Base-by-base conservation (phyloP, 2,888 invertebrate genomes). In the Microctonus aethiopoides region DNA sequence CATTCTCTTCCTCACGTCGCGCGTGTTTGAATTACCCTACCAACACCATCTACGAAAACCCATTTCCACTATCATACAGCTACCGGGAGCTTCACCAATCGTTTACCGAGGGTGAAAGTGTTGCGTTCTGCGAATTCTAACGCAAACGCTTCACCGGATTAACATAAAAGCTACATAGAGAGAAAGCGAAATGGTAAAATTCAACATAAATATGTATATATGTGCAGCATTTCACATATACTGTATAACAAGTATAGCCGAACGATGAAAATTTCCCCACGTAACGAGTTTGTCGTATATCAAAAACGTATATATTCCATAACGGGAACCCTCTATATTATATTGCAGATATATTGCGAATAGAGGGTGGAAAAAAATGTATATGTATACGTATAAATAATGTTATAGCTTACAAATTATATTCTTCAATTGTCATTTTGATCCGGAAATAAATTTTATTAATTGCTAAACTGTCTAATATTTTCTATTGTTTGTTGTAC, bases 121-220 rank as follows among this genome's bases (percentile, higher is more conserved):
- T n/a, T 69, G 59, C 69, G 69, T 68, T 72, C 72, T 67, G 63
- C 67, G 67, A 67, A 72, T 72, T 72, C 68, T 65, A 57, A 72
- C 65, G 60, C 64, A 46, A 69, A 46, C 64, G 46, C 32, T 57
- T 20, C 34, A 34, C 32, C 52, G 36, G 64, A 69, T 69, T 63
- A 69, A 64, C 69, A 69, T 69, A 69, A 69, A 69, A 64, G 64
- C 64, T 59, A 69, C 57, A 64, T 64, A 68, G 26, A 41, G 56
- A 26, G 52, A 68, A 54, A 54, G 62, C 34, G 36, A 69, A 59
- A 59, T 46, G 41, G 29, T 59, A 24, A 11, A 16, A 34, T 13
- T 34, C 34, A 26, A 36, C 20, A 54, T 34, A 62, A 29, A 61
- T 61, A 52, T 13, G 16, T 52, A 29, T 36, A 24, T 34, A 52